Conservation (phyloP, 2,797 vertebrate genomes). For the Anguilla obscura region DNA sequence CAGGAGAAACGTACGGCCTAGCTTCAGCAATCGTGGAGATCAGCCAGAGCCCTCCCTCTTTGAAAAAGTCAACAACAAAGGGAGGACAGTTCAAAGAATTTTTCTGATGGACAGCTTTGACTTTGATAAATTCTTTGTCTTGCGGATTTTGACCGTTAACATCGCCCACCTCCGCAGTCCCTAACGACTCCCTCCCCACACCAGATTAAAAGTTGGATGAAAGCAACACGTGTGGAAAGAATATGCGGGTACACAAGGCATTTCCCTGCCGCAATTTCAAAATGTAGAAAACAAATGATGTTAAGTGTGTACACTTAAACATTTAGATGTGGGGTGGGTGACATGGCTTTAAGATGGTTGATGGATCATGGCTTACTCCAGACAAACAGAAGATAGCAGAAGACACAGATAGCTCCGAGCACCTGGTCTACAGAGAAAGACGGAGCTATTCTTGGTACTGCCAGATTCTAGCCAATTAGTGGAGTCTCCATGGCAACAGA, state of each 20-base stretch:
- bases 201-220: not conserved
- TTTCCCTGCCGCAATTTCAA: not conserved
- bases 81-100: not conserved
- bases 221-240: not conserved
- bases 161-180: not conserved
- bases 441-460: slow-evolving; percentile 57
- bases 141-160: not conserved
- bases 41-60: not conserved
- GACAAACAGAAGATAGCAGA: slow-evolving; percentile 15
- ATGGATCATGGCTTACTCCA: not conserved
- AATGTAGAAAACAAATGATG: not conserved
- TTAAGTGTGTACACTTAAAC: not conserved
- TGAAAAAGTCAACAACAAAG: slow-evolving; percentile 13
- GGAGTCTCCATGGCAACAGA: slow-evolving; percentile 70
- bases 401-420: slow-evolving; percentile 30
- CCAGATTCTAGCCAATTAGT: slow-evolving; percentile 59
- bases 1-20: not conserved
- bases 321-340: not conserved
- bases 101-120: not conserved
- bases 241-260: not conserved
- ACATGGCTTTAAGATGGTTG: not conserved
- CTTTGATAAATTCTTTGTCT: slow-evolving; percentile 3
- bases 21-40: not conserved
- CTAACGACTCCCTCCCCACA: not conserved
- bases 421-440: slow-evolving; percentile 49